Evolutionary conservation across 2,113 vertebrate genomes (phyloP).

Genomic region (Brachyhypopomus occidentalis): DNA sequence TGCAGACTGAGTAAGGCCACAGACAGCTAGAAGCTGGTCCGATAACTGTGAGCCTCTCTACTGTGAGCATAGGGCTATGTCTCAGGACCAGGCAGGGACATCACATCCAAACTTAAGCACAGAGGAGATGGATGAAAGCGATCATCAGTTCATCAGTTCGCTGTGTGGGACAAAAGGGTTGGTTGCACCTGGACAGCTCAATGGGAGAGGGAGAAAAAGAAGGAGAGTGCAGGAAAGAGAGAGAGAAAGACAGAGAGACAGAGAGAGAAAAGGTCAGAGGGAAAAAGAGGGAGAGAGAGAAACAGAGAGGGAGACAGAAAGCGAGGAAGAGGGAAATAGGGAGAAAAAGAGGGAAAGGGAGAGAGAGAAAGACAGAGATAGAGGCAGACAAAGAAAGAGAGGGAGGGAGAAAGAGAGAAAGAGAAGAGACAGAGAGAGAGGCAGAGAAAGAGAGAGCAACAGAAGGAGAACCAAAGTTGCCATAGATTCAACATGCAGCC

Average conservation of each 20-base stretch:
- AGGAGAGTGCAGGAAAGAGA: not conserved
- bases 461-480: not conserved
- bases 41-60: not conserved
- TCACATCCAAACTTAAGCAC: not conserved
- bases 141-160: too few species aligned
- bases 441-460: not conserved
- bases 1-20: not conserved
- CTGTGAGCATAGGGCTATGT: not conserved
- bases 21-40: not conserved
- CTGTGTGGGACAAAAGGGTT: too few species aligned
- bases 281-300: not conserved
- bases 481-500: not conserved
- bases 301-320: not conserved
- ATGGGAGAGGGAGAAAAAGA: too few species aligned
- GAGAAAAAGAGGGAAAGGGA: not conserved
- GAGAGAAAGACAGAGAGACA: not conserved
- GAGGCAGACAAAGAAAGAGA: not conserved
- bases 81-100: too few species aligned
- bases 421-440: not conserved
- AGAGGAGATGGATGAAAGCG: not conserved
- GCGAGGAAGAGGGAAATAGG: not conserved
- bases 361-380: too few species aligned
- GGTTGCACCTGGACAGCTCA: too few species aligned
- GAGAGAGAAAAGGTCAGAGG: too few species aligned
- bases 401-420: not conserved